Base-by-base conservation (phyloP, 2,797 vertebrate genomes). In the Danio jaintianensis region DNA sequence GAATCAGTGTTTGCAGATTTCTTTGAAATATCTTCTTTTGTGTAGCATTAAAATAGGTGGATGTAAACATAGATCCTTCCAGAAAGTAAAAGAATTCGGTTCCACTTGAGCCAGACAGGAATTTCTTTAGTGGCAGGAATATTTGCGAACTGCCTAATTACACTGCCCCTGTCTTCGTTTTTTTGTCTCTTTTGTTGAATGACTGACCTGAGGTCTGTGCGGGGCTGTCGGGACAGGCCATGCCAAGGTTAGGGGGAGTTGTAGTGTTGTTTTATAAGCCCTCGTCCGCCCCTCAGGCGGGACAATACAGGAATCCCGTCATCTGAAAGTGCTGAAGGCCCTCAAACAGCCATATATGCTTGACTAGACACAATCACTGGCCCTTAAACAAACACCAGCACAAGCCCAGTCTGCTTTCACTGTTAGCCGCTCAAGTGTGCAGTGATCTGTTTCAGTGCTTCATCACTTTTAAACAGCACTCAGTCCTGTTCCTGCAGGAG, bases 241-340 rank as follows among this genome's bases (percentile, higher is more conserved):
- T 82, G 77, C 82, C 59, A 80, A 15, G 56, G 29, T n/a, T 36
- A 55, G 63, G 29, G 70, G 66, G 40, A 58, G 67, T 75, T 29
- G 29, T 88, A 84, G 76, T 78, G 80, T 82, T 82, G 77, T 72
- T 73, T 78, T 69, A 78, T 75, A 81, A 86, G 82, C 78, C 81
- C 74, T 86, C 77, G 88, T 90, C 86, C 87, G 80, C 29, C 87
- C 83, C 86, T 89, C 73, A 67, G 77, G 82, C 52, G 78, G 79
- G 87, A 82, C 83, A 85, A 82, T 82, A 83, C 74, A 79, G 69
- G 75, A 80, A 66, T 45, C 62, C 7, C 64, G 43, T 45, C 42
- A 76, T 43, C 72, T 83, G 71, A 85, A 63, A 56, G 83, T 45
- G 59, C 59, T 82, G 16, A n/a, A 50, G 80, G 18, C 53, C 11